Percentiles rank a stretch among this genome's conserved stretches.
phyloP scores from a whole-genome alignment of 2,888 invertebrate species.

The Trissoscelio sp. region DNA sequence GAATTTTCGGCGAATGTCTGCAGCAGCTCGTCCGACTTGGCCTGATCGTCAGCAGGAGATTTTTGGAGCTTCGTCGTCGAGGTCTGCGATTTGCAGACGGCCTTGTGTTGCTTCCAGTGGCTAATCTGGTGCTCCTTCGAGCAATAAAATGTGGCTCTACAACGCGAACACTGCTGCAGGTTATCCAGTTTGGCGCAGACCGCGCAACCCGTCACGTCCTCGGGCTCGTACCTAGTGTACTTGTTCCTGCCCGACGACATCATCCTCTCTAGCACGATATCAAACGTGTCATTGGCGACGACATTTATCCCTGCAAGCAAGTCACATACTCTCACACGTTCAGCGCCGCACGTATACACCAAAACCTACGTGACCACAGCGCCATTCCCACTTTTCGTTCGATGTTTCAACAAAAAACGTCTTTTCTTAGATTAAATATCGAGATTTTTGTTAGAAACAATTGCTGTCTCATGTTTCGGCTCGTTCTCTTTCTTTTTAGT shows the following conservation, averaged over 20 bases:
- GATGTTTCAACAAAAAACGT: too few species aligned
- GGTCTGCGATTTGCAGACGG: constrained; percentile 72
- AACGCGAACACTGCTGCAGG: constrained; percentile 89
- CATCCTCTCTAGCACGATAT: constrained; percentile 26
- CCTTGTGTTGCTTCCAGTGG: constrained; percentile 92
- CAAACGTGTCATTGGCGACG: constrained; percentile 63
- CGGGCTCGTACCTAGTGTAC: neutral
- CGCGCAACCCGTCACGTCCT: constrained; percentile 82
- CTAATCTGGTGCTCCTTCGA: constrained; percentile 90
- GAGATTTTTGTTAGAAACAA: too few species aligned
- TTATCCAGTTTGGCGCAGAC: constrained; percentile 87
- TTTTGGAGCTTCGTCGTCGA: too few species aligned
- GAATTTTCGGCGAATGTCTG: too few species aligned
- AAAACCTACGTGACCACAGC: too few species aligned
- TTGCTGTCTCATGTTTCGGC: too few species aligned
- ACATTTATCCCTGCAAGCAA: constrained; percentile 50
- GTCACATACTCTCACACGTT: constrained; percentile 21
- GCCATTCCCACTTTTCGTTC: too few species aligned
- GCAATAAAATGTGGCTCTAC: constrained; percentile 90
- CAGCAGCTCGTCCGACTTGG: too few species aligned
- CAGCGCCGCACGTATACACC: neutral
- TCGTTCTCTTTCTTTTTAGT: too few species aligned
- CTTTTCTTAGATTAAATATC: too few species aligned
- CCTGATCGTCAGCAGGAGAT: too few species aligned
- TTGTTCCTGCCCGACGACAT: constrained; percentile 12